phyloP scores from a whole-genome alignment of 2,888 invertebrate genomes.

The Hemaris fuciformis region DNA sequence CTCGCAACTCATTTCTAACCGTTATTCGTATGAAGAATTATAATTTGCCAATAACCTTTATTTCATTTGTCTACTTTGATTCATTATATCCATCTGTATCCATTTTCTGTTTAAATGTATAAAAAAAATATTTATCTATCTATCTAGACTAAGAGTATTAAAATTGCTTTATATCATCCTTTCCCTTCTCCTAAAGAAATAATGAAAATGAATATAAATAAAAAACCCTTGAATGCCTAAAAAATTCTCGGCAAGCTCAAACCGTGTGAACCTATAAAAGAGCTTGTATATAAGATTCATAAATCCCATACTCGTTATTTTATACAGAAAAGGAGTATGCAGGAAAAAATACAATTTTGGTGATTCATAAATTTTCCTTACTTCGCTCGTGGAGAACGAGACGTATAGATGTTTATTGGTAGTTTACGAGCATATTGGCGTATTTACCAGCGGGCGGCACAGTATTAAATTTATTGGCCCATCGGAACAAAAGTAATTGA shows the following conservation, averaged over 20 bases:
- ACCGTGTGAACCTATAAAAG: not conserved
- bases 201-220: too few species aligned
- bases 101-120: too few species aligned
- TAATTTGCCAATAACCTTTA: too few species aligned
- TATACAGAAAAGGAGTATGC: not conserved
- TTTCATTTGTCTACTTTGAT: too few species aligned
- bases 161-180: too few species aligned
- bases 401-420: conserved; percentile 36
- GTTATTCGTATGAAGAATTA: too few species aligned
- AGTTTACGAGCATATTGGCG: conserved; percentile 57
- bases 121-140: too few species aligned
- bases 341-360: not conserved
- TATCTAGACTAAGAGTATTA: too few species aligned
- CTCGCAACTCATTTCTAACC: too few species aligned
- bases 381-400: conserved; percentile 14
- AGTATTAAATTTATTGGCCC: conserved; percentile 56
- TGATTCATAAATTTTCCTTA: not conserved
- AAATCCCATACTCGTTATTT: not conserved
- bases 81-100: too few species aligned
- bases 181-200: too few species aligned
- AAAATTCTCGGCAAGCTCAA: not conserved
- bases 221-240: not conserved
- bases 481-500: conserved; percentile 40
- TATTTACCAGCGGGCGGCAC: conserved; percentile 65
- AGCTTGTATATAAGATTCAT: not conserved